Percentiles rank a stretch among this genome's conserved stretches.
These are phyloP conservation scores for Abscondita cerata DNA, from an alignment of 2,888 invertebrate genomes.

Conservation along the genomic window DNA sequence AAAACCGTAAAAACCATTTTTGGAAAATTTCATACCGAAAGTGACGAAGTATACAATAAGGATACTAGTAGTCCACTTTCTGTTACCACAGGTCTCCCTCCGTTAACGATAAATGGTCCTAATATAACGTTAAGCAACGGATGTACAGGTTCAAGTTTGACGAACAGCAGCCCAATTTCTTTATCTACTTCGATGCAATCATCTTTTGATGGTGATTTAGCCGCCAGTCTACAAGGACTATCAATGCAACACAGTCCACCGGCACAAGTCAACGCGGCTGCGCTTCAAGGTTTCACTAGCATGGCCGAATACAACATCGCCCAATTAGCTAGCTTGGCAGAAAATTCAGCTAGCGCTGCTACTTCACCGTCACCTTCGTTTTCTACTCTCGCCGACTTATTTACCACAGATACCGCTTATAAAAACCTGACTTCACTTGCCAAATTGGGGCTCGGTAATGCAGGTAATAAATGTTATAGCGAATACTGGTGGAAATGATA, in stretches of 20 bases:
- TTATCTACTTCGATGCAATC: conserved; percentile 74
- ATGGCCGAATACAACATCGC: conserved; percentile 89
- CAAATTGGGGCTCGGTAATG: conserved; percentile 76
- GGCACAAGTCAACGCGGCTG: conserved; percentile 47
- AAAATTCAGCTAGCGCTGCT: conserved; percentile 61
- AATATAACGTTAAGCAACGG: conserved; percentile 47
- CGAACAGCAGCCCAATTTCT: conserved; percentile 74
- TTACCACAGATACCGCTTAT: conserved; percentile 81
- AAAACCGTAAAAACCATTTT: conserved; percentile 73
- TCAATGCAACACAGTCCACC: conserved; percentile 47
- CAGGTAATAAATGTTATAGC: conserved; percentile 60
- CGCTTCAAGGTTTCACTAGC: conserved; percentile 67
- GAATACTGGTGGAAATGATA: conserved; percentile 26
- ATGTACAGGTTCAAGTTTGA: conserved; percentile 60
- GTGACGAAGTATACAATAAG: conserved; percentile 44
- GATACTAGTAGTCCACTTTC: conserved; percentile 44
- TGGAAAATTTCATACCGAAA: conserved; percentile 64
- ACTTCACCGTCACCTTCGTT: conserved; percentile 67
- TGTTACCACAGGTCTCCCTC: conserved; percentile 42
- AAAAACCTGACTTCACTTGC: conserved; percentile 90
- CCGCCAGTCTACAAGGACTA: conserved; percentile 52
- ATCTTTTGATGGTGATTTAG: conserved; percentile 79
- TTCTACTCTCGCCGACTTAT: conserved; percentile 78
- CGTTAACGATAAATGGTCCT: conserved; percentile 49
- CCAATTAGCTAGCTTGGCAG: conserved; percentile 82